Evolutionary conservation across 1,140 invertebrate species (phyloP).

Genomic region (Nasonia longicornis): DNA sequence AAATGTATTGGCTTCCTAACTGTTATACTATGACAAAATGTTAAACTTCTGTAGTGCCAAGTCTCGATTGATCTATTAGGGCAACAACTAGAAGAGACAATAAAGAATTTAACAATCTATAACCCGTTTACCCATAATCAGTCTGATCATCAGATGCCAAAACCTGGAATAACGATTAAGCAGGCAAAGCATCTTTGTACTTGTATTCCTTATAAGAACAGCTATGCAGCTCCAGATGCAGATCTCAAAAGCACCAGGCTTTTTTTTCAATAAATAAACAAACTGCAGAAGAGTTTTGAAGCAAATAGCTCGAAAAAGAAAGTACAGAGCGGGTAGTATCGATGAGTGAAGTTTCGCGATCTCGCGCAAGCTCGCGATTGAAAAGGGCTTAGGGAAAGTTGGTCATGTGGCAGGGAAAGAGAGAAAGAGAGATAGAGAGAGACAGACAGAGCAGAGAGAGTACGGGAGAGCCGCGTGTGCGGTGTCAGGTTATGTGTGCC

Average conservation of each 20-base stretch:
- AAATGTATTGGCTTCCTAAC: not conserved
- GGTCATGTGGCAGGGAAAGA: conserved; percentile 53
- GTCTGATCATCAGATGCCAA: no score
- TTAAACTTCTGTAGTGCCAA: no score
- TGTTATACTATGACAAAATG: not conserved
- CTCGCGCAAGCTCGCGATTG: not conserved
- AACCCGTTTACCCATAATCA: not conserved
- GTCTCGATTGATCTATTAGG: no score
- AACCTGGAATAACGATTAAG: no score
- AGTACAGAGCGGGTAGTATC: not conserved
- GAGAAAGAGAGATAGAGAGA: not conserved
- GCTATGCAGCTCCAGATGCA: no score
- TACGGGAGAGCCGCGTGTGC: not conserved
- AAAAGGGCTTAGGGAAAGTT: conserved; percentile 16
- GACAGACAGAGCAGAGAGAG: not conserved
- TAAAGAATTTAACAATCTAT: not conserved
- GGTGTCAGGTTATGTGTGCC: not conserved
- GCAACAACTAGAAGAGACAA: no score
- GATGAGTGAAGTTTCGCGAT: not conserved
- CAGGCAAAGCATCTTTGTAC: no score
- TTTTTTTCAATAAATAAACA: not conserved
- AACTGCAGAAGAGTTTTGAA: not conserved
- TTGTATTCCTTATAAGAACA: no score
- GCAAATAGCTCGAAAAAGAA: not conserved
- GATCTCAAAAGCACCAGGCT: no score